A percentile compares a stretch with the other conserved stretches of the same genome.
These are phyloP conservation scores for Goniozus legneri DNA, from an alignment of 1,140 invertebrate species.

Conservation along the genomic window DNA sequence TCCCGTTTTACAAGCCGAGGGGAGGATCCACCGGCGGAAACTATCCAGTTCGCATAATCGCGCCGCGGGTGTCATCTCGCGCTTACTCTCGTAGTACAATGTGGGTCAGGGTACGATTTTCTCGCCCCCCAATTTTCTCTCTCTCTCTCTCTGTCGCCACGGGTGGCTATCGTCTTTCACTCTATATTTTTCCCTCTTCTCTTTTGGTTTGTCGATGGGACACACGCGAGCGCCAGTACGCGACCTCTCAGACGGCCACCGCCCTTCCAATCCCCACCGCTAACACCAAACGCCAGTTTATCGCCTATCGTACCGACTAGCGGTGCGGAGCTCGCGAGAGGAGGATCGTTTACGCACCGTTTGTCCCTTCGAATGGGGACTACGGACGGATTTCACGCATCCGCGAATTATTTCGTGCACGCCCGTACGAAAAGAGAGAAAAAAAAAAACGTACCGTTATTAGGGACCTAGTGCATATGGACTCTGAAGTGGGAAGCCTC, in stretches of 20 bases:
- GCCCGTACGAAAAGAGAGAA: conserved; percentile 18
- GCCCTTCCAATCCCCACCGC: conserved; percentile 8
- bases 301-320: no score
- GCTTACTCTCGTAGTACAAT: conserved; percentile 29
- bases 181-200: no score
- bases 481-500: no score
- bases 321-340: no score
- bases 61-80: conserved; percentile 40
- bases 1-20: no score
- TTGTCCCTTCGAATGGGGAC: conserved; percentile 44
- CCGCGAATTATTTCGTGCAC: conserved; percentile 43
- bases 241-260: conserved; percentile 5
- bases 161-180: conserved; percentile 36
- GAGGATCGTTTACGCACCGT: conserved; percentile 48
- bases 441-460: no score
- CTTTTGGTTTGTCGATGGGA: no score
- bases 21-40: no score
- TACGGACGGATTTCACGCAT: conserved; percentile 45
- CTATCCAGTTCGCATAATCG: no score
- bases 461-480: no score
- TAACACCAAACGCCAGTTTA: no score
- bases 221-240: conserved; percentile 8
- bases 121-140: conserved; percentile 38
- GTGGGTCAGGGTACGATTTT: conserved; percentile 46
- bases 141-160: no score